Base-by-base conservation (phyloP, 2,113 vertebrate genomes). In the Myotis yumanensis region DNA sequence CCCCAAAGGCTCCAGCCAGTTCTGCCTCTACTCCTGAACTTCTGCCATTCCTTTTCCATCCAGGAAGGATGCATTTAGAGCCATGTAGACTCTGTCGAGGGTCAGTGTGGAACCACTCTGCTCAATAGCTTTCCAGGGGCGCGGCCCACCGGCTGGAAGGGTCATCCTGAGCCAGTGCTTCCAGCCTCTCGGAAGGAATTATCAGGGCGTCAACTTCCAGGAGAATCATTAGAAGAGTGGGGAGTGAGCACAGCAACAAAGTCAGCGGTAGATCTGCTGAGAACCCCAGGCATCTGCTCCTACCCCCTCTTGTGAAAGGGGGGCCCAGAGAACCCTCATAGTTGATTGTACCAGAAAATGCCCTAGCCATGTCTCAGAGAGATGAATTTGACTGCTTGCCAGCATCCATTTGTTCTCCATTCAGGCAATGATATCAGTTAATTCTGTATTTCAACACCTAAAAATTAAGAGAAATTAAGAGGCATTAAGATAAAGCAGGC, bases 391-490 rank as follows among this genome's bases (percentile, higher is more conserved):
- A 91, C 71, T 95, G 89, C 89, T 46, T n/a, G 90, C 95, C 96
- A 95, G 54, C 87, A 96, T 93, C 91, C n/a, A 84, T 95, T 80
- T 93, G 83, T 94, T 97, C 95, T 90, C 95, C 32, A 96, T 86
- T 90, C 81, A 90, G 28, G 12, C 89, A 94, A 72, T 95, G 94
- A 95, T 97, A 84, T 95, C 93, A 94, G 96, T 94, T 97, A 95
- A 96, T 98, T 97, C 73, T 89, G 2, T 96, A 93, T 97, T 97
- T 96, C 80, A 96, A 96, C 86, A 94, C 92, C 90, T 11, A 0
- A 86, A 96, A 96, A 94, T 72, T 75, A 88, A 96, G 94, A 88
- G 75, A 97, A 97, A 97, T 97, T 91, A 97, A 97, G 94, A 97
- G 96, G 76, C 72, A 94, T 64, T 95, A 89, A 94, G 91, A 92